Base-by-base conservation (phyloP, 2,888 invertebrate genomes). In the Hydropsyche betteni region DNA sequence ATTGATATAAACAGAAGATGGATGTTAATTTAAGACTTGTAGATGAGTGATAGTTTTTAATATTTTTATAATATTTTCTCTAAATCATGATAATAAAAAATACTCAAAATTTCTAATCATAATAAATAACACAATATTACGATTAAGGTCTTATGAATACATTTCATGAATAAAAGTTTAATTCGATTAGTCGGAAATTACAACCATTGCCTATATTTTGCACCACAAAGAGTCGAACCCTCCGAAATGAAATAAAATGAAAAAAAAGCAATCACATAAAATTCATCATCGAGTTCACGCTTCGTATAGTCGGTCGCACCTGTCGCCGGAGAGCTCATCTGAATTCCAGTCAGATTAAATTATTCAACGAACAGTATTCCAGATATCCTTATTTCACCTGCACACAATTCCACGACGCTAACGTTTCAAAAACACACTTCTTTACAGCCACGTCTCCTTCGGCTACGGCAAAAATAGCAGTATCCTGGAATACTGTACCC, bases 301-400 rank as follows among this genome's bases (percentile, higher is more conserved):
- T 36, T 69, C 69, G 51, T 8, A 8, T 33, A 24, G 70, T 70
- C 52, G 52, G 16, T 24, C 33, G 53, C 70, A 51, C 53, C 70
- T 53, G 51, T 10, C 64, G 14, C 12, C 14, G 14, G 16, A 6
- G 44, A 14, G 53, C 70, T 70, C 70, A 70, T 70, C 33, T 70
- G 70, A 70, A 70, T 70, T 70, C 70, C 33, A 70, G 53, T 70
- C 70, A 70, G 70, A 70, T 70, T 70, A 70, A 70, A 70, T 70
- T 70, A 70, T 70, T 70, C 70, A 70, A 70, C 70, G 70, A 34
- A 70, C 53, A 70, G 52, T 53, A 34, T 53, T 70, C 51, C 53
- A 70, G 70, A 70, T 70, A 70, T 70, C 53, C 70, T 53, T 53
- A 36, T 70, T 70, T 70, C 70, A 70, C 70, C 70, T 70, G 70